A percentile compares a stretch with the other conserved stretches of the same genome.
phyloP scores from a whole-genome alignment of 2,888 invertebrate genomes.

The Diadegma fenestrale region DNA sequence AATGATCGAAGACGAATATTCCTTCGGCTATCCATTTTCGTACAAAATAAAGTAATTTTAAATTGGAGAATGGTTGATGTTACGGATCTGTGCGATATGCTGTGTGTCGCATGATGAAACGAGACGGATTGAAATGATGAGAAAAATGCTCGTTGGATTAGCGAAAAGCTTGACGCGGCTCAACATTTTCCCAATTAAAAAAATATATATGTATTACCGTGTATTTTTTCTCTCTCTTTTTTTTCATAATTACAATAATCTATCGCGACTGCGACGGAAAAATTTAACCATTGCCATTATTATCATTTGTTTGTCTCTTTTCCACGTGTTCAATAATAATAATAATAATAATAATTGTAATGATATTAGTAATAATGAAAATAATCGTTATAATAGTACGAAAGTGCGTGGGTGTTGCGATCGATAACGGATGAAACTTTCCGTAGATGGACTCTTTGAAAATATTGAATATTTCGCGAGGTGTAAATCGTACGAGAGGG shows the following conservation, averaged over 20 bases:
- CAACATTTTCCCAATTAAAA: slow-evolving; percentile 62
- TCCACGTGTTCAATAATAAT: slow-evolving; percentile 44
- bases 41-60: not conserved
- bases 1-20: not conserved
- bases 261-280: slow-evolving; percentile 53
- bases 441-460: slow-evolving; percentile 9
- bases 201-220: slow-evolving; percentile 62
- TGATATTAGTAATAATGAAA: not conserved
- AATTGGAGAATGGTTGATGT: slow-evolving; percentile 11
- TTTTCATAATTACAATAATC: slow-evolving; percentile 58
- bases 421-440: slow-evolving; percentile 14
- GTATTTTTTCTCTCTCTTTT: slow-evolving; percentile 7
- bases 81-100: slow-evolving; percentile 8
- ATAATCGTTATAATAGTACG: slow-evolving; percentile 38
- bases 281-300: slow-evolving; percentile 54
- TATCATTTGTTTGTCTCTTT: slow-evolving; percentile 22
- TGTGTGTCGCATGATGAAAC: not conserved
- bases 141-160: slow-evolving; percentile 30
- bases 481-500: slow-evolving; percentile 9
- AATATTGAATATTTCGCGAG: not conserved
- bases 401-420: slow-evolving; percentile 18
- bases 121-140: not conserved
- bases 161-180: slow-evolving; percentile 45
- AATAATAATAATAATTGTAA: not conserved
- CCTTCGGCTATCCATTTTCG: not conserved